Conservation (phyloP, 92 coral and sea anemone genomes). For the Virgularia gustaviana region DNA sequence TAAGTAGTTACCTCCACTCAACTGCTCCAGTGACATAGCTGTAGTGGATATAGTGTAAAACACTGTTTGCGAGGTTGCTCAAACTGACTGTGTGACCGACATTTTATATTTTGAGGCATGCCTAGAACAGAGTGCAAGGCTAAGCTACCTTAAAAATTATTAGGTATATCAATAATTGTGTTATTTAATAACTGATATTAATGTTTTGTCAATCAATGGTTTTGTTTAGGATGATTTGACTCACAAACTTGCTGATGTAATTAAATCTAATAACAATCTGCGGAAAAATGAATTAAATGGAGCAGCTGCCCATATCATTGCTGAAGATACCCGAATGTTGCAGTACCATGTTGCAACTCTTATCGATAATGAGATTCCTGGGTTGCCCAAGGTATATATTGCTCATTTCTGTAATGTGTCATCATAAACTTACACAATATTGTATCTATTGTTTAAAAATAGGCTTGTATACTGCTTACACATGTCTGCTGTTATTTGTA, state of each 20-base stretch:
- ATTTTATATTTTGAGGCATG: too few relatives aligned
- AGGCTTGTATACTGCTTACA: not conserved
- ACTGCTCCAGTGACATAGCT: too few relatives aligned
- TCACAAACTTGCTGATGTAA: conserved; percentile 91
- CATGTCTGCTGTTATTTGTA: not conserved
- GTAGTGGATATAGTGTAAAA: too few relatives aligned
- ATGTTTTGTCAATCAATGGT: not conserved
- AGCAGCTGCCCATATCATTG: conserved; percentile 98
- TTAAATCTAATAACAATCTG: conserved; percentile 88
- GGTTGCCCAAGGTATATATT: conserved; percentile 82
- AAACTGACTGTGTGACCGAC: too few relatives aligned
- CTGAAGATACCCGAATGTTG: conserved; percentile 91
- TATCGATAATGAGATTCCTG: conserved; percentile 96
- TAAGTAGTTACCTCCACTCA: too few relatives aligned
- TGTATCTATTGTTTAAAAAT: not conserved
- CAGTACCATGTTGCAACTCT: conserved; percentile 98
- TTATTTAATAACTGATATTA: not conserved
- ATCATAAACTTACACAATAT: too few relatives aligned
- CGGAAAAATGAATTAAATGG: conserved; percentile 94
- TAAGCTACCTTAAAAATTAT: too few relatives aligned
- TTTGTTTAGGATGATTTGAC: conserved; percentile 87
- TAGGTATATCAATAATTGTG: not conserved
- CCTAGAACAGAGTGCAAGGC: too few relatives aligned
- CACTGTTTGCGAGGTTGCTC: too few relatives aligned
- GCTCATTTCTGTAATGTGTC: too few relatives aligned